Base-by-base conservation (phyloP, 2,888 invertebrate species). In the Steinernema hermaphroditum region DNA sequence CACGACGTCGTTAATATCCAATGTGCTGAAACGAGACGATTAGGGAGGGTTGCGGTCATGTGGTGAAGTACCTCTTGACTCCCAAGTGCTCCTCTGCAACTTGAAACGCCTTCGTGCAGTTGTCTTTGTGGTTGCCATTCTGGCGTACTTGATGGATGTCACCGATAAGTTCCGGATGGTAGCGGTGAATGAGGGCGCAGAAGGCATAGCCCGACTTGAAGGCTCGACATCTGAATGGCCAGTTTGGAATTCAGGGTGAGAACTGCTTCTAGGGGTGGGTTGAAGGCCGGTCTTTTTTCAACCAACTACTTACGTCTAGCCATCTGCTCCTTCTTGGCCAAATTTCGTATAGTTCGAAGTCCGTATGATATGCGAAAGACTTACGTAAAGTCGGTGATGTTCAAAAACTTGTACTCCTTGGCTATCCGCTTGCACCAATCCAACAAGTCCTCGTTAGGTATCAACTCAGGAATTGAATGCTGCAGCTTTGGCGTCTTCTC, bases 171-270 rank as follows among this genome's bases (percentile, higher is more conserved):
- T 81, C 79, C 0, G 80, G 78, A 9, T 79, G 78, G 69, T 83
- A 83, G 24, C 81, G 78, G 74, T 86, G 84, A 14, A 86, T 72
- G 32, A 86, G 74, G 8, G 86, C 85, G 69, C 83, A 83, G n/a
- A 86, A 77, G 9, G 81, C 84, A 24, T 84, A 72, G 0, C 86
- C 86, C 37, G 78, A 80, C 16, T 80, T 75, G 81, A 83, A 85
- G 22, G 80, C n/a, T n/a, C n/a, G n/a, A n/a, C n/a, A n/a, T n/a
- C n/a, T n/a, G n/a, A n/a, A n/a, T n/a, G n/a, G n/a, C n/a, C n/a
- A n/a, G n/a, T n/a, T n/a, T n/a, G n/a, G n/a, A n/a, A n/a, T n/a
- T n/a, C n/a, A n/a, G n/a, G n/a, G n/a, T n/a, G n/a, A n/a, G n/a
- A n/a, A n/a, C n/a, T n/a, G n/a, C n/a, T n/a, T n/a, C n/a, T n/a